Evolutionary conservation across 2,113 vertebrate species (phyloP), one percentile per base, ranked within the genome.

Genomic region (Heterochromis multidens): DNA sequence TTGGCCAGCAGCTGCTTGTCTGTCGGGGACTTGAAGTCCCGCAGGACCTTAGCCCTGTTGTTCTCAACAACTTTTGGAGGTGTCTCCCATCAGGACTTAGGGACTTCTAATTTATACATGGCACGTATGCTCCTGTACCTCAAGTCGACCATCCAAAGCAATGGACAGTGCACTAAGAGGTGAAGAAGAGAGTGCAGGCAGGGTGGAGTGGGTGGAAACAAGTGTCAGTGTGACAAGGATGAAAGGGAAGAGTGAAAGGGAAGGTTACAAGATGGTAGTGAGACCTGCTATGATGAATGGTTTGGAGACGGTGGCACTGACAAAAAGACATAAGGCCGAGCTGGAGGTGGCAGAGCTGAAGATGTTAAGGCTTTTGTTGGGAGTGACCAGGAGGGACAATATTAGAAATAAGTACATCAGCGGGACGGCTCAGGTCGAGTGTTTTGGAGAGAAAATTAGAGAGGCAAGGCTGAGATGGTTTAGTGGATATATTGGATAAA

Each of bases 281-380:
- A 65, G 33, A 65, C 62, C 62, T 4, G 21, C 33, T 65, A 65
- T 65, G 21, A 65, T 65, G 1, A 23, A 65, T 65, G 62, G 35
- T 65, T 65, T 65, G 62, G 62, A 65, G 40, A 65, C 62, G 40
- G 40, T 40, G 23, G 35, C 40, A 40, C 35, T 65, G 35, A 40
- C 62, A 65, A 40, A 65, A 65, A 40, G 62, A 40, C 62, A 65
- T 33, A 35, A 65, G 1, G 62, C 40, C 33, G 0, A 0, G 35
- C 62, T 40, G 62, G n/a, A 65, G 62, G n/a, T 40, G 62, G 1
- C 62, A 40, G 12, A 65, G n/a, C 21, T 25, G 35, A 65, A 40
- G 35, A 65, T 33, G 35, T 21, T 40, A 16, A 0, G 62, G 40
- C 33, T 65, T 65, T 5, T 65, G 62, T 16, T 65, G 33, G 40